Conservation (phyloP, 2,888 invertebrate species). For the Meteorus cinctellus region DNA sequence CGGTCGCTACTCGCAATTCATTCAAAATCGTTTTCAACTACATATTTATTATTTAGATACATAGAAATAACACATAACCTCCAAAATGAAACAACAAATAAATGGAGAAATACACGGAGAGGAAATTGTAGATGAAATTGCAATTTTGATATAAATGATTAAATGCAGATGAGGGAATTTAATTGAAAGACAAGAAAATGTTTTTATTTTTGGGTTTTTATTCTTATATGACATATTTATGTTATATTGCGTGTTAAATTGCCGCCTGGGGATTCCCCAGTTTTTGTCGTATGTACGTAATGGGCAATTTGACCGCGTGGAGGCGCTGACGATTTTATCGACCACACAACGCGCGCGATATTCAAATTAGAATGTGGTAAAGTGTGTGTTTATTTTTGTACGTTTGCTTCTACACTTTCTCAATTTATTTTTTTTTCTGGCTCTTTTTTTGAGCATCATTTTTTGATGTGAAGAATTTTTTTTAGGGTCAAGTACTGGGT, state of each 20-base stretch:
- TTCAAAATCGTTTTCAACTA: constrained; percentile 48
- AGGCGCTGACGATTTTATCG: neutral
- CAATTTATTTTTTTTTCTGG: neutral
- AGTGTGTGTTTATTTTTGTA: too few relatives aligned
- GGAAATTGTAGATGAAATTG: too few relatives aligned
- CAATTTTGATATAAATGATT: too few relatives aligned
- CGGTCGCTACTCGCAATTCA: constrained; percentile 39
- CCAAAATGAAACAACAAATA: neutral
- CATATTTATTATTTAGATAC: constrained; percentile 20
- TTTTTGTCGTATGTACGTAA: too few relatives aligned
- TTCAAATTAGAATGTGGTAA: neutral
- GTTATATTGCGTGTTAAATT: too few relatives aligned
- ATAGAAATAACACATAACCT: neutral
- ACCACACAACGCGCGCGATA: neutral
- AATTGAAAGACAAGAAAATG: neutral
- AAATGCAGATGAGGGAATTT: neutral
- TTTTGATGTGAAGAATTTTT: neutral
- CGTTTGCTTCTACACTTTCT: neutral
- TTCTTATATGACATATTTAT: too few relatives aligned
- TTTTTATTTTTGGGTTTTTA: too few relatives aligned
- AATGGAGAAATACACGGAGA: neutral
- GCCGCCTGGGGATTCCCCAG: too few relatives aligned
- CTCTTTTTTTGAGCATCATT: neutral
- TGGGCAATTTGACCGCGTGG: too few relatives aligned
- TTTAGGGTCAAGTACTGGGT: neutral